Percentiles rank a stretch among this genome's conserved stretches.
Evolutionary conservation across 2,888 invertebrate genomes (phyloP).

Genomic region (Drymonia ruficornis): DNA sequence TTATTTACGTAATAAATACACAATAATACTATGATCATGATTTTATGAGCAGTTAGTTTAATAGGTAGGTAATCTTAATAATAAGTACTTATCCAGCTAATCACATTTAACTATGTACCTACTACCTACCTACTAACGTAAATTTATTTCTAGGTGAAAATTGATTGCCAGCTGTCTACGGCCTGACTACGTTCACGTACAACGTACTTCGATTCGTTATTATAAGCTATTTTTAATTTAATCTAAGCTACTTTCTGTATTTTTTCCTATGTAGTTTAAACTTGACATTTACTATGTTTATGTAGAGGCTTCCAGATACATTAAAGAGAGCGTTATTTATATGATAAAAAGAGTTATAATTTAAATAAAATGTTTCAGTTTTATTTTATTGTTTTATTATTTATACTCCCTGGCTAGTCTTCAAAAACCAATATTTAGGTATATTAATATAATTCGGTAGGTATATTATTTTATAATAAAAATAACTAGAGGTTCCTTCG

Average conservation of each 20-base stretch:
- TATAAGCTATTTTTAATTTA: conserved; percentile 41
- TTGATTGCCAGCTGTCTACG: conserved; percentile 63
- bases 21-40: no score
- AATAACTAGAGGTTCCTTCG: no score
- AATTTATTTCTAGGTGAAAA: conserved; percentile 78
- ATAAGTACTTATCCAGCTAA: no score
- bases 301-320: conserved; percentile 82
- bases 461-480: no score
- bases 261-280: conserved; percentile 50
- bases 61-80: no score
- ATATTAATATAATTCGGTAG: no score
- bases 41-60: no score
- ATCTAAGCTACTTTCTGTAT: conserved; percentile 46
- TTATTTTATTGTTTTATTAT: conserved; percentile 53
- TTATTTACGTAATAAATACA: not conserved
- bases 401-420: no score
- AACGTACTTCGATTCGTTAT: conserved; percentile 41
- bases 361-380: conserved; percentile 81
- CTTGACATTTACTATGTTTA: conserved; percentile 61
- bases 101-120: not conserved
- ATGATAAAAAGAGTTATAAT: conserved; percentile 71
- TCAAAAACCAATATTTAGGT: no score
- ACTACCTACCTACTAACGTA: not conserved
- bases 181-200: conserved; percentile 48
- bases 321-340: conserved; percentile 79